Percentiles rank a stretch among this genome's conserved stretches.
These are phyloP conservation scores for Piliocolobus tephrosceles DNA, from an alignment of 2,113 vertebrate species.

Conservation along the genomic window DNA sequence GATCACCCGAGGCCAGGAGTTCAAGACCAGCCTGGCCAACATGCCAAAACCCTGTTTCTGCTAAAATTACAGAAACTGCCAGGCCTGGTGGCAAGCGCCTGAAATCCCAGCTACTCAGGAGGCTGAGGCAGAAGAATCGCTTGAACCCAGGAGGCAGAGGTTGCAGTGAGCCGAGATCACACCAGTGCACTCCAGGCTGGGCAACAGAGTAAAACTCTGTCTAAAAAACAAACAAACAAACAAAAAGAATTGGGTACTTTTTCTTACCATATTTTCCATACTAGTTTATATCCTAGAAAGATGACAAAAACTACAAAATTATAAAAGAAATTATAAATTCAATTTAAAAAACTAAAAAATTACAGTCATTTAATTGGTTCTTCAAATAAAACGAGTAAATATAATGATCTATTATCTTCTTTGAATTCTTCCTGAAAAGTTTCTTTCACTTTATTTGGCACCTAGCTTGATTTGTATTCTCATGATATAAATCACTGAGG, in stretches of 20 bases:
- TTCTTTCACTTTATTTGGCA: background rate
- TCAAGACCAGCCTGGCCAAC: no score
- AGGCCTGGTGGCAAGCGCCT: no score
- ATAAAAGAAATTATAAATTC: background rate
- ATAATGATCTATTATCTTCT: background rate
- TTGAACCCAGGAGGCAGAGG: no score
- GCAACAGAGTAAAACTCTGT: no score
- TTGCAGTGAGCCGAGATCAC: no score
- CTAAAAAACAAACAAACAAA: no score
- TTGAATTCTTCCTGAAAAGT: background rate
- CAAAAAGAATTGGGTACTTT: background rate
- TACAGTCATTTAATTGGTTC: background rate
- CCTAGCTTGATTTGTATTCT: background rate
- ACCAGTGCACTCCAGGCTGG: no score
- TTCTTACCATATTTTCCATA: background rate
- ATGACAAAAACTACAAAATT: background rate
- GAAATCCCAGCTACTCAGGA: no score
- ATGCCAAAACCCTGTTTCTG: no score
- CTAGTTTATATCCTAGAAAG: background rate
- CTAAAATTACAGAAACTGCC: no score
- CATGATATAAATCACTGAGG: background rate
- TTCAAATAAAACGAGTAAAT: slow-evolving; percentile 8
- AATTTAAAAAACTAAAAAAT: background rate
- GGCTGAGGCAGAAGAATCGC: no score
- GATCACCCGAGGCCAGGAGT: no score